A percentile compares a stretch with the other conserved stretches of the same genome.
phyloP scores from a whole-genome alignment of 2,797 vertebrate genomes.

The Parauchenoglanis ngamensis region DNA sequence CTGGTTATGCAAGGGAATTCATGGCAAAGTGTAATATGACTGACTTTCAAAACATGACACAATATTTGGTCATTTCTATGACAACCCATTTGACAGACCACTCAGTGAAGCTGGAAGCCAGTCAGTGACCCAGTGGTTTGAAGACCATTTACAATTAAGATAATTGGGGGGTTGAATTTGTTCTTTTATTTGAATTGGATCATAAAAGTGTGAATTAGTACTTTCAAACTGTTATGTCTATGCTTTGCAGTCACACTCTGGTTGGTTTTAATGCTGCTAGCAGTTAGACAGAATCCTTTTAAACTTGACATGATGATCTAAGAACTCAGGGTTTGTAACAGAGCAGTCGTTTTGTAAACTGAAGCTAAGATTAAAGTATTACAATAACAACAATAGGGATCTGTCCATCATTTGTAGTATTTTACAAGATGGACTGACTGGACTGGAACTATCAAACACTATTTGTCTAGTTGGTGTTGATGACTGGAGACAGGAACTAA shows the following conservation, averaged over 20 bases:
- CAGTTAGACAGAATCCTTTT: slow-evolving; percentile 23
- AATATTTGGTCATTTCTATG: slow-evolving; percentile 52
- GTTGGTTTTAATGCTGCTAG: slow-evolving; percentile 34
- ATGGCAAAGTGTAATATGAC: slow-evolving; percentile 3
- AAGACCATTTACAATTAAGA: slow-evolving; percentile 39
- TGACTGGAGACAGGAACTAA: slow-evolving; percentile 24
- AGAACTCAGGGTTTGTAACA: slow-evolving; percentile 11
- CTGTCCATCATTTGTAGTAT: slow-evolving; percentile 30
- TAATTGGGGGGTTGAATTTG: slow-evolving; percentile 40
- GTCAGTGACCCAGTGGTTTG: slow-evolving; percentile 22
- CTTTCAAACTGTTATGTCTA: slow-evolving; percentile 35
- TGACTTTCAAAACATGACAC: slow-evolving; percentile 25
- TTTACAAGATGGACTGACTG: slow-evolving; percentile 13
- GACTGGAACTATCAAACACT: slow-evolving; percentile 12
- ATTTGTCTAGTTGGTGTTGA: slow-evolving; percentile 12
- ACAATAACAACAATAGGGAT: slow-evolving; percentile 33
- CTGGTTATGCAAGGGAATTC: background rate
- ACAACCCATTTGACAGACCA: slow-evolving; percentile 33
- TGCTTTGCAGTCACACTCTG: slow-evolving; percentile 28
- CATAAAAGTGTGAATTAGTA: slow-evolving; percentile 37
- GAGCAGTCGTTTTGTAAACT: slow-evolving; percentile 32
- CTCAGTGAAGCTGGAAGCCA: slow-evolving; percentile 39
- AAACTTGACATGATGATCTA: slow-evolving; percentile 24
- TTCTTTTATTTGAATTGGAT: slow-evolving; percentile 47
- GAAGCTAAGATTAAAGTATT: slow-evolving; percentile 8